These are phyloP conservation scores for Murina feae DNA, from an alignment of 2,113 vertebrate genomes.

Conservation along the genomic window DNA sequence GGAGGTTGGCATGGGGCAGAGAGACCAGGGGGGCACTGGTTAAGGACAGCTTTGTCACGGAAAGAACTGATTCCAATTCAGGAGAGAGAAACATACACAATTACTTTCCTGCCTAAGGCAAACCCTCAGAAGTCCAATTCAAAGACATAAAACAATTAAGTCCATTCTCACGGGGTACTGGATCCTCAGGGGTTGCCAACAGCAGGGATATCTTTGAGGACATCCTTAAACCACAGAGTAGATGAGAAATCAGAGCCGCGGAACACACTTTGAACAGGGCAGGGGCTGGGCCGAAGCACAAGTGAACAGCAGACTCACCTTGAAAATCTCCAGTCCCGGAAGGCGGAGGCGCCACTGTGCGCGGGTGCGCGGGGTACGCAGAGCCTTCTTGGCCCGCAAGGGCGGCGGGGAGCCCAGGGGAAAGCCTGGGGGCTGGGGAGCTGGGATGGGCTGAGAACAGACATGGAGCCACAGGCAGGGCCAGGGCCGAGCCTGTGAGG, in stretches of 20 bases:
- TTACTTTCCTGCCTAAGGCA: background rate
- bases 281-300: background rate
- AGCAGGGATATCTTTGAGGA: background rate
- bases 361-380: too few relatives aligned
- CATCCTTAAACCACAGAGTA: background rate
- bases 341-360: too few relatives aligned
- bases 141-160: background rate
- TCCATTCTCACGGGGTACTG: background rate
- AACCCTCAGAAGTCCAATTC: background rate
- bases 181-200: background rate
- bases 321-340: too few relatives aligned
- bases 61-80: background rate
- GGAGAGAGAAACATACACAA: background rate
- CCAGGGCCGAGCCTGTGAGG: too few relatives aligned
- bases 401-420: too few relatives aligned
- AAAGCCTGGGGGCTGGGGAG: too few relatives aligned
- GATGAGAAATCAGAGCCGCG: background rate
- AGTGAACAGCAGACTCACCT: background rate
- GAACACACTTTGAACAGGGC: background rate
- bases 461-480: too few relatives aligned
- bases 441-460: too few relatives aligned
- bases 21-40: background rate
- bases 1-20: background rate
- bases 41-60: background rate
- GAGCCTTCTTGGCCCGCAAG: too few relatives aligned